Base-by-base conservation (phyloP, 2,888 invertebrate genomes). In the Drosophila emarginata region DNA sequence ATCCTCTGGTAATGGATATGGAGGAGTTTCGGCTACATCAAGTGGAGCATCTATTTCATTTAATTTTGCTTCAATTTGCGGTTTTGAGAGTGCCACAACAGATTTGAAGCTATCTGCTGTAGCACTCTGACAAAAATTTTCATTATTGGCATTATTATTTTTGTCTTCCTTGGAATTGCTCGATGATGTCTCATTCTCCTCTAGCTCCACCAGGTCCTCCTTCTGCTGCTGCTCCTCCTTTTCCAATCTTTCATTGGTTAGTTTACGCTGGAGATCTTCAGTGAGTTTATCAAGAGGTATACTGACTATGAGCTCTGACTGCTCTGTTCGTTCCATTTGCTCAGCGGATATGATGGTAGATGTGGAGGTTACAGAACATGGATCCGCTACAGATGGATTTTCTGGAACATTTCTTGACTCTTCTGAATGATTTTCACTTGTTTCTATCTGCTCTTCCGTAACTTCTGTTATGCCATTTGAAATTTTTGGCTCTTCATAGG, bases 51-150 rank as follows among this genome's bases (percentile, higher is more conserved):
- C 21, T 18, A 12, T 14, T 11, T 9, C 37, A 14, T 61, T 60
- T 12, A 69, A 60, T 18, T 65, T 66, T 32, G 83, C 88, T 77
- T 81, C 83, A 87, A 80, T 83, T 65, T 76, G 50, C 9, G 52
- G n/a, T 5, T 15, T 58, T 50, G 28, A 50, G 73, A 76, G 88
- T 89, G 87, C 88, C 67, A 80, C 81, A 84, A 77, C 80, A 72
- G 83, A 63, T 79, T 87, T 85, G 87, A 87, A 87, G 85, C 87
- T 85, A 78, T 71, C 89, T 76, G 78, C 87, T 78, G 80, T 82
- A 77, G 88, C 89, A 88, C 85, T 78, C 75, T 76, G 76, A 67
- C 78, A 77, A 88, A 89, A 89, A 89, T 88, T 72, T 74, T 84
- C 87, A 39, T 50, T 61, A 58, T 81, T 84, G 3, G 45, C 79